Percentiles rank a stretch among this genome's conserved stretches.
These are phyloP conservation scores for Tachyglossus aculeatus DNA, from an alignment of 2,797 vertebrate species.

Conservation along the genomic window DNA sequence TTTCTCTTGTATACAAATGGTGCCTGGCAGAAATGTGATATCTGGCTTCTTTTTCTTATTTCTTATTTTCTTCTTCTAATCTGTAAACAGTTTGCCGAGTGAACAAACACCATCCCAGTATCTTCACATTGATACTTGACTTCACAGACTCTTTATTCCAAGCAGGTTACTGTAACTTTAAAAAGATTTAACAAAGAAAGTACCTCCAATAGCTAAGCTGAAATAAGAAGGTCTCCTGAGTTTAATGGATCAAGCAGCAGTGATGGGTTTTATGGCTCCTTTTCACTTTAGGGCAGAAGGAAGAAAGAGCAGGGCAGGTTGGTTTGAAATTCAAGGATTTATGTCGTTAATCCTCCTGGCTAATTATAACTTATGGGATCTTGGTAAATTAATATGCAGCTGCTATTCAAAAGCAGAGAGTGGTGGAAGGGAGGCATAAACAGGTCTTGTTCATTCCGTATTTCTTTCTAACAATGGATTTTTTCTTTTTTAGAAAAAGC, in stretches of 20 bases:
- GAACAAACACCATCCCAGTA: background rate
- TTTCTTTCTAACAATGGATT: slow-evolving; percentile 82
- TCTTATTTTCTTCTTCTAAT: slow-evolving; percentile 41
- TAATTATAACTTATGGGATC: slow-evolving; percentile 86
- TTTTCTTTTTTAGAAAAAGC: slow-evolving; percentile 81
- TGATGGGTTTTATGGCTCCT: slow-evolving; percentile 82
- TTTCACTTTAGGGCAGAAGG: slow-evolving; percentile 82
- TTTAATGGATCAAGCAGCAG: slow-evolving; percentile 80
- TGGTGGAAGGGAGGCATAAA: slow-evolving; percentile 77
- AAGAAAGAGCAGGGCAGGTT: slow-evolving; percentile 79
- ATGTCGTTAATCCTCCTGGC: slow-evolving; percentile 83
- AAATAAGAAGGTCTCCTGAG: slow-evolving; percentile 77
- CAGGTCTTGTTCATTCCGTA: slow-evolving; percentile 83
- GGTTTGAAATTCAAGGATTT: slow-evolving; percentile 85
- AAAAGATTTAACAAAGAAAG: slow-evolving; percentile 66
- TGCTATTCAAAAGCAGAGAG: slow-evolving; percentile 79
- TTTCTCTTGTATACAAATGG: background rate
- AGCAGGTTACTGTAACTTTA: slow-evolving; percentile 73
- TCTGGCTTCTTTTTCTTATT: slow-evolving; percentile 24
- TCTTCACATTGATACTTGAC: slow-evolving; percentile 35
- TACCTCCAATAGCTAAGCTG: slow-evolving; percentile 69
- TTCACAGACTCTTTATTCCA: slow-evolving; percentile 36
- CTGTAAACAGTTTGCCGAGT: slow-evolving; percentile 37
- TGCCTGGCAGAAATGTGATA: rapidly evolving
- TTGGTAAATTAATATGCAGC: slow-evolving; percentile 84